phyloP scores from a whole-genome alignment of 1,140 invertebrate species.

The Pseudomyrmex flavicornis region DNA sequence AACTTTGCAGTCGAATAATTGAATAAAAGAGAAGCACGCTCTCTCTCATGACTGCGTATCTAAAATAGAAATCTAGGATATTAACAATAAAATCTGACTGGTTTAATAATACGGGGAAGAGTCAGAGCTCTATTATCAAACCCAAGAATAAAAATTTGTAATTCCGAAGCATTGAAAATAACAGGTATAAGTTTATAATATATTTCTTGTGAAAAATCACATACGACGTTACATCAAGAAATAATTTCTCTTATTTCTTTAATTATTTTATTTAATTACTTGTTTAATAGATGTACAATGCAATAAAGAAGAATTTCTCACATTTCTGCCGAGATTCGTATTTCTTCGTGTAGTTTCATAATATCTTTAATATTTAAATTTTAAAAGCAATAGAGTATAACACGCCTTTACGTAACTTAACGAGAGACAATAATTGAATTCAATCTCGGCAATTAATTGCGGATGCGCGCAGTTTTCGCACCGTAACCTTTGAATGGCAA shows the following conservation, averaged over 20 bases:
- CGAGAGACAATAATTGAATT: slow-evolving; percentile 26
- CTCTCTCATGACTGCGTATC: slow-evolving; percentile 11
- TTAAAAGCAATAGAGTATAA: not conserved
- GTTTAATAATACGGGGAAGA: slow-evolving; percentile 16
- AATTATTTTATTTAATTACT: not conserved
- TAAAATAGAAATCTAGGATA: slow-evolving; percentile 7
- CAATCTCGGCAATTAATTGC: slow-evolving; percentile 62
- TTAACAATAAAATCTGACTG: slow-evolving; percentile 13
- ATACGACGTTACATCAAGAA: not conserved
- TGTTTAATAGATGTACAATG: not conserved
- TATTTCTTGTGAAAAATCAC: not conserved
- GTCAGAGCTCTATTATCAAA: slow-evolving; percentile 33
- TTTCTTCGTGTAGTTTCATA: not conserved
- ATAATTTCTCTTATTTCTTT: slow-evolving; percentile 18
- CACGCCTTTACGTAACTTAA: slow-evolving; percentile 17
- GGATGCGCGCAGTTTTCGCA: slow-evolving; percentile 45
- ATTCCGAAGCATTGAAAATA: slow-evolving; percentile 1
- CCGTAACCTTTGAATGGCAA: slow-evolving; percentile 67
- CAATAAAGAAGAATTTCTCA: not conserved
- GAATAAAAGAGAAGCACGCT: slow-evolving; percentile 11
- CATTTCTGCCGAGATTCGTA: not conserved
- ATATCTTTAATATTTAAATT: slow-evolving; percentile 15
- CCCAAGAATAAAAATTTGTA: slow-evolving; percentile 18
- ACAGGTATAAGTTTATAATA: not conserved
- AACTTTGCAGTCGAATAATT: slow-evolving; percentile 33